These are phyloP conservation scores for Ornithorhynchus anatinus DNA, from an alignment of 2,113 vertebrate genomes.

Conservation along the genomic window DNA sequence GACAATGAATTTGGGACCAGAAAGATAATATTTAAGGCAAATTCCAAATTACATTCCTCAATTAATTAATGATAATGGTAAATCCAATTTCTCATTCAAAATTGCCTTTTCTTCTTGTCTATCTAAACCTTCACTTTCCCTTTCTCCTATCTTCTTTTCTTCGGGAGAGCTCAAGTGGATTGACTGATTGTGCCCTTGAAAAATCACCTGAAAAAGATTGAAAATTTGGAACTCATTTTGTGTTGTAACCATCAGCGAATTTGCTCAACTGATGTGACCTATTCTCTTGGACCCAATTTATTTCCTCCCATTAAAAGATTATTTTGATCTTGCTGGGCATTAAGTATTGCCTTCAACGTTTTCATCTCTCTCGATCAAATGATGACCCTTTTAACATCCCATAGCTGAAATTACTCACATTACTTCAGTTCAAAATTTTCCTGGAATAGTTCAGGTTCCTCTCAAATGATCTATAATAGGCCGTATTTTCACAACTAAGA, in stretches of 20 bases:
- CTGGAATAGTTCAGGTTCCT: constrained; percentile 28
- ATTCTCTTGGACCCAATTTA: neutral
- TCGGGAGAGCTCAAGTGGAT: neutral
- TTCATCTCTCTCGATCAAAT: constrained; percentile 29
- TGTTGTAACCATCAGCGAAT: too few relatives aligned
- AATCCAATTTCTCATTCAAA: too few relatives aligned
- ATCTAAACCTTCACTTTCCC: neutral
- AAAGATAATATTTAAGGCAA: too few relatives aligned
- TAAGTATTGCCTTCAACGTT: neutral
- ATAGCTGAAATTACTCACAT: constrained; percentile 11
- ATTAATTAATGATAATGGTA: too few relatives aligned
- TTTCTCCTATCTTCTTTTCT: neutral
- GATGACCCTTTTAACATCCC: constrained; percentile 34
- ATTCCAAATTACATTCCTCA: too few relatives aligned
- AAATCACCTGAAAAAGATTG: neutral
- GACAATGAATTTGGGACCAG: too few relatives aligned
- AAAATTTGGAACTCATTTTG: neutral
- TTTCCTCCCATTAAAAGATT: neutral
- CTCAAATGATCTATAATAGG: constrained; percentile 31
- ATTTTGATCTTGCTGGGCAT: neutral
- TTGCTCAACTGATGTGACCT: neutral
- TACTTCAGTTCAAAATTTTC: constrained; percentile 24
- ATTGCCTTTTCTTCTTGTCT: too few relatives aligned
- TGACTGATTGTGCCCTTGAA: neutral
- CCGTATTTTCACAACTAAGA: constrained; percentile 32